Percentiles rank a stretch among this genome's conserved stretches.
Conservation (phyloP, 2,113 vertebrate genomes). For the Microtus pennsylvanicus region DNA sequence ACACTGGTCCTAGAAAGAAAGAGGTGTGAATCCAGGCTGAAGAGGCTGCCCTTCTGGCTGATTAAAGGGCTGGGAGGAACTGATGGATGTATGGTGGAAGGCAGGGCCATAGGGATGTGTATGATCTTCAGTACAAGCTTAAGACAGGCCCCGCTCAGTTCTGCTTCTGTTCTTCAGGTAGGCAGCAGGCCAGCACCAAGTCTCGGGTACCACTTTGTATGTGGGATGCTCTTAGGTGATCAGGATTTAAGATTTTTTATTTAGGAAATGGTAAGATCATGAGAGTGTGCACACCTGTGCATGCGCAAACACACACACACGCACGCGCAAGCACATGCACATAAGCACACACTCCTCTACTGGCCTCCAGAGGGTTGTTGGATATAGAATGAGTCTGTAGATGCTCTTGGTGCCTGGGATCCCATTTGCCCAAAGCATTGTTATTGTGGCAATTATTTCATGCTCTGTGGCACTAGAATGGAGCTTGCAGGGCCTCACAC, state of each 20-base stretch:
- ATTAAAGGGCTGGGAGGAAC: not conserved
- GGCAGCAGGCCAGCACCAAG: too few relatives aligned
- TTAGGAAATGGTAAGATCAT: not conserved
- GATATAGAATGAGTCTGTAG: not conserved
- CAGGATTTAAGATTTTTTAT: not conserved
- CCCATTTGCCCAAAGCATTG: not conserved
- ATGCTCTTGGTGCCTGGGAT: not conserved
- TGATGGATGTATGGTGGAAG: too few relatives aligned
- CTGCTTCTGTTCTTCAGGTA: not conserved
- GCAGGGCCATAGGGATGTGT: fast-evolving
- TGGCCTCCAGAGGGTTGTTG: not conserved
- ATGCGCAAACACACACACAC: not conserved
- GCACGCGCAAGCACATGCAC: not conserved
- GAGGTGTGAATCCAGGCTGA: not conserved
- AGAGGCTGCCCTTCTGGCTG: not conserved
- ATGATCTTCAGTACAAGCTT: not conserved
- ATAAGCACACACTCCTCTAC: fast-evolving
- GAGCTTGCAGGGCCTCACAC: not conserved
- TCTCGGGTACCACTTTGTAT: not conserved
- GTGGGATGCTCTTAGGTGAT: not conserved
- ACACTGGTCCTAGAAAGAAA: not conserved
- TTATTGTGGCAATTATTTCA: not conserved
- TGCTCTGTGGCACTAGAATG: not conserved
- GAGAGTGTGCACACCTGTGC: not conserved
- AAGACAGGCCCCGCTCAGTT: not conserved